A percentile compares a stretch with the other conserved stretches of the same genome.
phyloP scores from a whole-genome alignment of 2,113 vertebrate species.

The Osmerus eperlanus region DNA sequence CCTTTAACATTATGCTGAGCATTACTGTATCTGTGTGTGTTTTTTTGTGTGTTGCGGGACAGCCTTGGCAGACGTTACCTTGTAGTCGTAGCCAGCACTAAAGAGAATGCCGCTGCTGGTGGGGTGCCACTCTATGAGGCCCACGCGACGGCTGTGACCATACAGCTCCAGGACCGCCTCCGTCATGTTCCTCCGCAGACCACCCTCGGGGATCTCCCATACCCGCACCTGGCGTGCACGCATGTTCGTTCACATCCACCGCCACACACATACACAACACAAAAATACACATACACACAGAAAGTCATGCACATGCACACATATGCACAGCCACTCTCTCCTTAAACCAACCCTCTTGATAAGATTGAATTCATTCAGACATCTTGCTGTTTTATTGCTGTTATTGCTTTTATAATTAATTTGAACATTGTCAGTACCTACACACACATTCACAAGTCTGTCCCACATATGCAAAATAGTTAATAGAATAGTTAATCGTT shows the following conservation, averaged over 20 bases:
- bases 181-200: conserved; percentile 87
- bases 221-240: conserved; percentile 79
- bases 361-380: no score
- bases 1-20: background rate
- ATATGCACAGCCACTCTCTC: no score
- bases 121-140: conserved; percentile 95
- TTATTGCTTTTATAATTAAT: no score
- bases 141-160: conserved; percentile 93
- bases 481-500: background rate
- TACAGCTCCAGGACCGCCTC: conserved; percentile 91
- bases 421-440: no score
- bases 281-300: conserved; percentile 12
- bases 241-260: background rate
- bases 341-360: no score
- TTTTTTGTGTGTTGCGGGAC: background rate
- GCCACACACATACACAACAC: conserved; percentile 4
- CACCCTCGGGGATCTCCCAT: conserved; percentile 95
- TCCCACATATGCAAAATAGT: no score
- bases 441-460: no score
- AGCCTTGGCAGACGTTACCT: conserved; percentile 68
- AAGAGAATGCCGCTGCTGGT: conserved; percentile 94
- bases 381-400: no score
- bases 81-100: conserved; percentile 96
- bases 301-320: conserved; percentile 6
- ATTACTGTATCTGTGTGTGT: background rate